Base-by-base conservation (phyloP, 2,888 invertebrate genomes). In the Fissipunctia ypsillon region DNA sequence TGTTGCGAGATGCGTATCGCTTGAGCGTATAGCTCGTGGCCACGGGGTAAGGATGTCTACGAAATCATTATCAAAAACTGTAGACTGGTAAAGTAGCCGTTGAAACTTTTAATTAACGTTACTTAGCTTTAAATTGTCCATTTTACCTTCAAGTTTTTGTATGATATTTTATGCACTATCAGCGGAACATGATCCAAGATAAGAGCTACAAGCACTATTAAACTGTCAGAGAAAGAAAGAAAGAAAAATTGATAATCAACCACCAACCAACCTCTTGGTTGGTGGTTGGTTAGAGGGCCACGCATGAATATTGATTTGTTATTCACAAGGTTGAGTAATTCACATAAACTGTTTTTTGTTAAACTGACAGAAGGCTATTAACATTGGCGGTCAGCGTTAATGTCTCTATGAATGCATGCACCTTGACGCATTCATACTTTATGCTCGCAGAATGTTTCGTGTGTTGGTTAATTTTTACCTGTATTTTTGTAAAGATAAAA, bases 401-500 rank as follows among this genome's bases (percentile, higher is more conserved):
- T 10, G 12, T 25, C 35, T 16, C n/a, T n/a, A 2, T 10, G 14
- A 14, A 50, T 12, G 3, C 1, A 14, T n/a, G 7, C 3, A 66
- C 25, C 41, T 84, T 43, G 43, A 45, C 68, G 31, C 0, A 71
- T 81, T 48, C 31, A 68, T 76, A 76, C 81, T 69, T 52, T 16
- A 5, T 16, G 14, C 10, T 28, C 3, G 9, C 25, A 1, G 22
- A 41, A 69, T 56, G 67, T 60, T 57, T 61, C 60, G 57, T 72
- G 64, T 73, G 70, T 65, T 61, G 60, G 70, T 75, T 85, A 81
- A 85, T 87, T 85, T 81, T 84, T 81, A 81, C 84, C 70, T 81
- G 81, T 68, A 63, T 84, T 81, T 81, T 68, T 59, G 81, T 70
- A 25, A 70, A 61, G 81, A 81, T 81, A 81, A 81, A 81, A 76